A percentile compares a stretch with the other conserved stretches of the same genome.
Conservation (phyloP, 1,140 invertebrate genomes). For the Anoplolepis gracilipes region DNA sequence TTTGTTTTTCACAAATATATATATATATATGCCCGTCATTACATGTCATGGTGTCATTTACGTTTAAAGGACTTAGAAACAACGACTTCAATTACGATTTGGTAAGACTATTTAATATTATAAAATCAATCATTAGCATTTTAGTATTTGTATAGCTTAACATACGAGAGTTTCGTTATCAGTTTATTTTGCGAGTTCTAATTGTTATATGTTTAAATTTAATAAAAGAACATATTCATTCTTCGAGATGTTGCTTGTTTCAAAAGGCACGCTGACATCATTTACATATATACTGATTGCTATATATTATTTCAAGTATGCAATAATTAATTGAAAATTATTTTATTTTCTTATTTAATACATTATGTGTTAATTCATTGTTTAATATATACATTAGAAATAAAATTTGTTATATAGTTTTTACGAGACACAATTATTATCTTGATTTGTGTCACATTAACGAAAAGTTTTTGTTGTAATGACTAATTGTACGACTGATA, state of each 20-base stretch:
- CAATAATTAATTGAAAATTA: background rate
- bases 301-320: constrained; percentile 1
- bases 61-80: background rate
- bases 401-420: no score
- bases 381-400: background rate
- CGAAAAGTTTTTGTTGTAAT: background rate
- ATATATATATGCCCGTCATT: background rate
- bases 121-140: no score
- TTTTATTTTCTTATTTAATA: background rate
- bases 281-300: constrained; percentile 5
- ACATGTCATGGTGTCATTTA: background rate
- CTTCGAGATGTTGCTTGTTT: background rate
- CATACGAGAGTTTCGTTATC: background rate
- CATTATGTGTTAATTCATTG: background rate
- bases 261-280: background rate
- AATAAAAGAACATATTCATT: background rate
- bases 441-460: background rate
- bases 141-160: background rate
- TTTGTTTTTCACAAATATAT: background rate
- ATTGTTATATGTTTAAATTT: background rate
- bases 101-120: constrained; percentile 19
- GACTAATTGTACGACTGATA: background rate
- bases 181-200: background rate
- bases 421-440: background rate
- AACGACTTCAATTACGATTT: background rate